Evolutionary conservation across 2,113 vertebrate genomes (phyloP).

Genomic region (Crotalus horridus): DNA sequence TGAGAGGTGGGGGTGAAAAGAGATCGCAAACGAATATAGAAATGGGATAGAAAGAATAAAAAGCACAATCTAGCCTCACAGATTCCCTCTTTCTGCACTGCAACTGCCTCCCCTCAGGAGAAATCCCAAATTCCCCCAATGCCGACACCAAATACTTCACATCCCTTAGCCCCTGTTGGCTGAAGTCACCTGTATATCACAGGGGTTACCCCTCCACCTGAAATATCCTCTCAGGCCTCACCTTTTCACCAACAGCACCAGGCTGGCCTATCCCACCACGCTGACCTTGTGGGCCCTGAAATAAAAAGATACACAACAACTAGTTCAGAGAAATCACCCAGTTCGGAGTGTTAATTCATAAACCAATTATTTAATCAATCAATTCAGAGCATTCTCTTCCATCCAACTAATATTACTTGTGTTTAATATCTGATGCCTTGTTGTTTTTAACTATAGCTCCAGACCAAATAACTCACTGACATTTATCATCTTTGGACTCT

Average conservation of each 20-base stretch:
- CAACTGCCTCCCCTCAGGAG: background rate
- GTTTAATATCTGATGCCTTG: background rate
- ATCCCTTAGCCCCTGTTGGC: background rate
- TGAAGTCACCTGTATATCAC: slow-evolving; percentile 74
- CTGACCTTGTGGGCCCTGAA: slow-evolving; percentile 76
- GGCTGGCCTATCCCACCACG: slow-evolving; percentile 84
- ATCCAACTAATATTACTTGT: background rate
- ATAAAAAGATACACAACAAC: background rate
- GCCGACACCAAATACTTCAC: background rate
- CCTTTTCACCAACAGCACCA: slow-evolving; percentile 87
- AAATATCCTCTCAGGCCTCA: slow-evolving; percentile 31
- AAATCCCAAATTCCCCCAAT: background rate
- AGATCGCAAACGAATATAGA: background rate
- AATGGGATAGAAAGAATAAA: background rate
- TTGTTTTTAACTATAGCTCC: background rate
- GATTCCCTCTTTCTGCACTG: background rate
- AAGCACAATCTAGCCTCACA: background rate
- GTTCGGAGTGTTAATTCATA: too few species aligned
- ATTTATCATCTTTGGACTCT: background rate
- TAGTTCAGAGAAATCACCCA: background rate
- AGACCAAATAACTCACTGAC: background rate
- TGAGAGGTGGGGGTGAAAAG: background rate
- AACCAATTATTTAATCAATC: background rate
- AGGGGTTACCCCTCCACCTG: rapidly evolving
- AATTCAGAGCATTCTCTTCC: background rate